These are phyloP conservation scores for Papilio aristodemus DNA, from an alignment of 1,140 invertebrate species.

Conservation along the genomic window DNA sequence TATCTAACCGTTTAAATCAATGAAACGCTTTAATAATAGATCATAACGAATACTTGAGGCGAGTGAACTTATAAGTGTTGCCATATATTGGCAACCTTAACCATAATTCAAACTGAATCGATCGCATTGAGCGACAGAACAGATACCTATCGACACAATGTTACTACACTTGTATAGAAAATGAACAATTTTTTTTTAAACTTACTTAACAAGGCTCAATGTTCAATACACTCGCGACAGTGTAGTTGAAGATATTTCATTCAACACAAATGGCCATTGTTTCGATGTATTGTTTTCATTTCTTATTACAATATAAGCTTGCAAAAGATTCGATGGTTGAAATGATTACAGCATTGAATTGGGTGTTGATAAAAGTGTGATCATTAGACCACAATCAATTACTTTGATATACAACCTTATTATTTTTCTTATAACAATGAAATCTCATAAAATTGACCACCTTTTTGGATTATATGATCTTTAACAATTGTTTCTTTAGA, in stretches of 20 bases:
- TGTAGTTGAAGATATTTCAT: background rate
- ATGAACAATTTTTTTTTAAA: background rate
- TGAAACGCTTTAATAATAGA: background rate
- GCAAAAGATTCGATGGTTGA: constrained; percentile 16
- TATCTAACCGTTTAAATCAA: background rate
- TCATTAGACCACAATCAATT: background rate
- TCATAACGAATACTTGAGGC: background rate
- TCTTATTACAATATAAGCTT: constrained; percentile 17
- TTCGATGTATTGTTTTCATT: constrained; percentile 14
- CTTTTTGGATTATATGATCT: no score
- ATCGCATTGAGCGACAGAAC: background rate
- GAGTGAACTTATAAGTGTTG: background rate
- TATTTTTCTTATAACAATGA: background rate
- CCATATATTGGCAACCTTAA: no score
- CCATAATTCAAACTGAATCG: background rate
- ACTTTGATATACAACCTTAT: background rate
- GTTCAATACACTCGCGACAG: constrained; percentile 13
- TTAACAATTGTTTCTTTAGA: background rate
- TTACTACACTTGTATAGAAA: background rate
- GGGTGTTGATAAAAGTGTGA: background rate
- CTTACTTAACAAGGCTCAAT: constrained; percentile 4
- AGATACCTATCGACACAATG: background rate
- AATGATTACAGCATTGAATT: constrained; percentile 11
- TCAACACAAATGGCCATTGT: background rate
- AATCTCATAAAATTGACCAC: background rate